Conservation (phyloP, 2,113 vertebrate genomes). For the Notechis scutatus region DNA sequence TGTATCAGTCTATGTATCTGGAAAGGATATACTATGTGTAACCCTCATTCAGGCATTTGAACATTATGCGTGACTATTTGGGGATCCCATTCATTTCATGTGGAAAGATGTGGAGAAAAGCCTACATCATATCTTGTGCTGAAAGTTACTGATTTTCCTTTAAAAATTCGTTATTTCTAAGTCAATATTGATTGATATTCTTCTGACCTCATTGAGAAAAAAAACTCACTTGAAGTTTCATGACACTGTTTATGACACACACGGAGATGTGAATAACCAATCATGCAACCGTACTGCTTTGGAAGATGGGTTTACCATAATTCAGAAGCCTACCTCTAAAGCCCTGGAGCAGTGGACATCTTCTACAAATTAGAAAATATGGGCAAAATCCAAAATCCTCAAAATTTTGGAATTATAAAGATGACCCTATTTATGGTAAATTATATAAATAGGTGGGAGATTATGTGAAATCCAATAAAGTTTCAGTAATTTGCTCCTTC, state of each 20-base stretch:
- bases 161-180: background rate
- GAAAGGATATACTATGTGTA: background rate
- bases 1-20: background rate
- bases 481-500: background rate
- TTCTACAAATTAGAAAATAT: background rate
- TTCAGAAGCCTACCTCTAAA: slow-evolving; percentile 30
- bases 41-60: background rate
- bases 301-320: slow-evolving; percentile 51
- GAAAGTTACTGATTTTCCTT: background rate
- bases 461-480: slow-evolving; percentile 30
- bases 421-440: slow-evolving; percentile 2
- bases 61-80: background rate
- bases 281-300: slow-evolving; percentile 41
- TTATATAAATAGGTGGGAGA: slow-evolving; percentile 14
- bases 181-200: slow-evolving; percentile 7
- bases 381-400: slow-evolving; percentile 39
- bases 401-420: slow-evolving; percentile 38
- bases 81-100: background rate
- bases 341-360: slow-evolving; percentile 23
- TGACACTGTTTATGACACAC: slow-evolving; percentile 32
- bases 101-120: background rate
- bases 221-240: background rate
- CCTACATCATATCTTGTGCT: background rate
- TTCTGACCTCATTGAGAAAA: background rate
- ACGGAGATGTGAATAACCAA: slow-evolving; percentile 17